phyloP scores from a whole-genome alignment of 2,888 invertebrate genomes.

The Drosophila nr. perissopoda region DNA sequence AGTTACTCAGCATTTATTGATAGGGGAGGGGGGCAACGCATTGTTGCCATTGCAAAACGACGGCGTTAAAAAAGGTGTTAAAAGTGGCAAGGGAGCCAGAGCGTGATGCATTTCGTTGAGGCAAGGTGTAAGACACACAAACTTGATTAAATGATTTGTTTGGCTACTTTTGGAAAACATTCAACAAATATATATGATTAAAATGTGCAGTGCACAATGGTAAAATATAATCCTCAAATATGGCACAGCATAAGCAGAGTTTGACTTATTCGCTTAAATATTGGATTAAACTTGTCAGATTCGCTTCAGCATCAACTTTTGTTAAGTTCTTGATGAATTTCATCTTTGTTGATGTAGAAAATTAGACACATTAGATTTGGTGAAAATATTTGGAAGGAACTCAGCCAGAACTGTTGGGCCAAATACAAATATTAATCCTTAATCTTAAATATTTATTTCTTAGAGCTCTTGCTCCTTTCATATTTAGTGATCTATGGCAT shows the following conservation, averaged over 20 bases:
- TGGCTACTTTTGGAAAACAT: constrained; percentile 14
- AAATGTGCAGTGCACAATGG: neutral
- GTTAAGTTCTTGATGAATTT: neutral
- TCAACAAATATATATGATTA: neutral
- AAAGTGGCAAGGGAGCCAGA: constrained; percentile 44
- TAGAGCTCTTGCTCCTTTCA: neutral
- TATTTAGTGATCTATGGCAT: neutral
- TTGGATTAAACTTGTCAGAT: neutral
- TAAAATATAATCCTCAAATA: neutral
- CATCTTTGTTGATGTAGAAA: neutral
- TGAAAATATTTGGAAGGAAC: neutral
- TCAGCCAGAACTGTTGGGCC: neutral
- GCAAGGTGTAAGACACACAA: constrained; percentile 25
- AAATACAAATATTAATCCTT: neutral
- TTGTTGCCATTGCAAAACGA: constrained; percentile 70
- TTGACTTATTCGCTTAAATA: neutral
- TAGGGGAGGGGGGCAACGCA: constrained; percentile 25
- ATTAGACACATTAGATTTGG: no score
- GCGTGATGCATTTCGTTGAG: constrained; percentile 43
- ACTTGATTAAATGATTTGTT: constrained; percentile 53
- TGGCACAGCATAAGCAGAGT: neutral
- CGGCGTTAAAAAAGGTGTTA: constrained; percentile 67
- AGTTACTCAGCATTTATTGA: constrained; percentile 34
- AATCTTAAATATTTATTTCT: neutral
- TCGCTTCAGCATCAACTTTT: neutral